Percentiles rank a stretch among this genome's conserved stretches.
Evolutionary conservation across 2,888 invertebrate genomes (phyloP).

Genomic region (Diarsia brunnea): DNA sequence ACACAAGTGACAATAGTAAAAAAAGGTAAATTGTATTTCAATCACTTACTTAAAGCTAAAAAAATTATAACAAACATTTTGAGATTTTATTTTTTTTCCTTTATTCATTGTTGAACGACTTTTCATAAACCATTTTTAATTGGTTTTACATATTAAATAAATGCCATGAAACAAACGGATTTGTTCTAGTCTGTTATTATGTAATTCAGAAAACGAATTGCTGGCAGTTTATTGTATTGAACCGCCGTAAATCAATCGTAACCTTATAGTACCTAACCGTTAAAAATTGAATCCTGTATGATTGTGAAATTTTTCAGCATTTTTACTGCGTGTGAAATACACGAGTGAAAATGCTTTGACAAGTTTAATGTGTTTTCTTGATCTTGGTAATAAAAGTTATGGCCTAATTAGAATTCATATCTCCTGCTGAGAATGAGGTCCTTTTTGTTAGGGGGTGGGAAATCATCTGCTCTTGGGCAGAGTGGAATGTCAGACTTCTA

Average conservation of each 20-base stretch:
- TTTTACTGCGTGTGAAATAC: constrained; percentile 55
- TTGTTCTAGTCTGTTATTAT: neutral
- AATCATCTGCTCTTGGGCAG: no score
- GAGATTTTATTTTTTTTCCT: neutral
- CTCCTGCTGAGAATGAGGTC: no score
- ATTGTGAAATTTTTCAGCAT: constrained; percentile 38
- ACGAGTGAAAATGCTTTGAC: constrained; percentile 10
- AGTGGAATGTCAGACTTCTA: no score
- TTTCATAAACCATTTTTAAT: neutral
- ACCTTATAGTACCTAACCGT: constrained; percentile 14
- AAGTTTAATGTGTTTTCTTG: neutral
- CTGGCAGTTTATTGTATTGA: constrained; percentile 27
- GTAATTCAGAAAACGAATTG: constrained; percentile 14
- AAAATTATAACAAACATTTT: constrained; percentile 34
- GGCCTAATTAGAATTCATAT: no score
- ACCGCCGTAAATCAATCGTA: constrained; percentile 27
- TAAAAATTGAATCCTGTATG: constrained; percentile 27
- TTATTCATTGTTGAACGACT: constrained; percentile 4
- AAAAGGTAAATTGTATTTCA: neutral
- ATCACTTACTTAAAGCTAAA: constrained; percentile 46
- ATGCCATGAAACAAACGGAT: neutral
- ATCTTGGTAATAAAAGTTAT: neutral
- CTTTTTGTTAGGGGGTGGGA: no score
- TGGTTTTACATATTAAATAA: constrained; percentile 21
- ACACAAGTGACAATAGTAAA: neutral